These are phyloP conservation scores for Netelia melanura DNA, from an alignment of 2,888 invertebrate genomes.

Conservation along the genomic window DNA sequence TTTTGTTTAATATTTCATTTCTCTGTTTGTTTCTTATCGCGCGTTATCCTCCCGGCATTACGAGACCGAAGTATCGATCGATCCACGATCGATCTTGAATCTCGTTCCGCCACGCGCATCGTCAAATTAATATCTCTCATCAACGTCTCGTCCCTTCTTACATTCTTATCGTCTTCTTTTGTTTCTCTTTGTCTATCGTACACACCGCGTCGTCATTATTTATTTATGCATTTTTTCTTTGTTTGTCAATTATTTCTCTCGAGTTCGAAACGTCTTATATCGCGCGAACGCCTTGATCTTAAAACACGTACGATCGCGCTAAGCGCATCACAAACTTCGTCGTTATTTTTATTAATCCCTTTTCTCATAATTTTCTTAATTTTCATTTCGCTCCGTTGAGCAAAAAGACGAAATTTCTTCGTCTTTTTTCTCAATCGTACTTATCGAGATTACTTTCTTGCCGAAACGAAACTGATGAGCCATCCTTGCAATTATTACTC, in stretches of 20 bases:
- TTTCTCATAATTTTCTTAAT: not conserved
- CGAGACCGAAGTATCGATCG: conserved; percentile 71
- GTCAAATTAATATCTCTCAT: conserved; percentile 46
- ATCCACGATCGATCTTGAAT: conserved; percentile 72
- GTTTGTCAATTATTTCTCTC: conserved; percentile 29
- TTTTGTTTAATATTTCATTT: conserved; percentile 4
- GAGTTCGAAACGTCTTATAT: conserved; percentile 63
- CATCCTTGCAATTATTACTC: conserved; percentile 47
- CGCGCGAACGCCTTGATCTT: conserved; percentile 35
- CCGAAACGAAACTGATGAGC: conserved; percentile 34
- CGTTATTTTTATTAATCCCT: conserved; percentile 14
- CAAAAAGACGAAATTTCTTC: not conserved
- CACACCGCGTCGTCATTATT: conserved; percentile 26
- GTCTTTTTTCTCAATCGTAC: conserved; percentile 1
- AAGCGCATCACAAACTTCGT: conserved; percentile 16
- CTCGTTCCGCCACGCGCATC: conserved; percentile 39
- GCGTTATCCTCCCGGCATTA: conserved; percentile 57
- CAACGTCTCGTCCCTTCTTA: not conserved
- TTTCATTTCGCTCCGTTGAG: too few species aligned
- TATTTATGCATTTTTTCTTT: conserved; percentile 30
- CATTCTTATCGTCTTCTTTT: conserved; percentile 1
- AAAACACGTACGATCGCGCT: not conserved
- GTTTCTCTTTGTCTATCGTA: conserved; percentile 31
- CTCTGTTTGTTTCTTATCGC: conserved; percentile 18
- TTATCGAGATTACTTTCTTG: conserved; percentile 7